Evolutionary conservation across 2,113 vertebrate genomes (phyloP).

Genomic region (Platichthys stellatus): DNA sequence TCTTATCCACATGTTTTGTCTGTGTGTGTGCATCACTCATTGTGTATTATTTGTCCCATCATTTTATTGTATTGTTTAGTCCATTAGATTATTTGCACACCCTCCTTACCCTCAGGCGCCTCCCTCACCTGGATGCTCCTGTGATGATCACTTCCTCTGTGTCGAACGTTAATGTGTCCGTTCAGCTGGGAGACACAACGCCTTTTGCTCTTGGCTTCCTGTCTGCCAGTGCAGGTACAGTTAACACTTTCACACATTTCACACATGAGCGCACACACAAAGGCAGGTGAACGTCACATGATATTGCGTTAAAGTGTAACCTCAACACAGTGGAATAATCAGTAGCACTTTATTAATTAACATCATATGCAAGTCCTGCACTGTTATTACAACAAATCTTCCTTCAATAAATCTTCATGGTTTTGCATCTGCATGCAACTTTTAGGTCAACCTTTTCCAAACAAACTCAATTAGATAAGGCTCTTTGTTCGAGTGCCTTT

Average conservation of each 20-base stretch:
- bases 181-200: conserved; percentile 94
- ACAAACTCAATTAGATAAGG: conserved; percentile 58
- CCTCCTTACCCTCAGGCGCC: conserved; percentile 79
- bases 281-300: conserved; percentile 13
- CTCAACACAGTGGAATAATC: background rate
- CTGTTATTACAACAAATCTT: background rate
- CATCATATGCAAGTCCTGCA: background rate
- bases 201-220: conserved; percentile 95
- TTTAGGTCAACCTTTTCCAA: conserved; percentile 28
- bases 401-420: background rate
- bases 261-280: background rate
- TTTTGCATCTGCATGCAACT: conserved; percentile 10
- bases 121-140: conserved; percentile 90
- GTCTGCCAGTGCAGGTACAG: conserved; percentile 88
- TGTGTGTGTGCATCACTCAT: conserved; percentile 33
- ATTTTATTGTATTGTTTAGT: conserved; percentile 50
- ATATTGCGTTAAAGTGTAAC: conserved; percentile 13
- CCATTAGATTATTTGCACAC: conserved; percentile 74
- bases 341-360: background rate
- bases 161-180: conserved; percentile 92
- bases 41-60: conserved; percentile 37
- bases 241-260: background rate
- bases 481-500: conserved; percentile 16
- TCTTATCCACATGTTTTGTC: conserved; percentile 35
- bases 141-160: conserved; percentile 88